Base-by-base conservation (phyloP, 2,797 vertebrate genomes). In the Cebuella pygmaea region DNA sequence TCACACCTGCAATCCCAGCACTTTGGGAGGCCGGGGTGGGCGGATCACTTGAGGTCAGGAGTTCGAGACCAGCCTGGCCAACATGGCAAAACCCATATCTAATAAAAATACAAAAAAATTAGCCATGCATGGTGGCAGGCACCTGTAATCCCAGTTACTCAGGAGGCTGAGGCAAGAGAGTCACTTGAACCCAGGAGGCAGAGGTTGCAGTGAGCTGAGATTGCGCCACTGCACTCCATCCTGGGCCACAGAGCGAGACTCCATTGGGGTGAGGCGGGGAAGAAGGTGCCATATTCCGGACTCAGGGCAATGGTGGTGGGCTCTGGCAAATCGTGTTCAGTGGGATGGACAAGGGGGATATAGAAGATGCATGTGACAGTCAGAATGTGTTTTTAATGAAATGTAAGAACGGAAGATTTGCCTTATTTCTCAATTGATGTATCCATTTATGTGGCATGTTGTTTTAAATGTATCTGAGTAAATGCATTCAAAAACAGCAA, bases 261-360 rank as follows among this genome's bases (percentile, higher is more conserved):
- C 36, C 20, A 24, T 72, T 1, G 8, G 20, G 52, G 52, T 22
- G 52, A 22, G 52, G 20, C 7, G 2, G 52, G 20, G 20, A 22
- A 33, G 48, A 20, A 48, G n/a, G 52, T 1, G n/a, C 46, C 1
- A 11, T 12, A 8, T 12, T 22, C 76, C 48, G 88, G 19, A 50
- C 72, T 2, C 2, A 7, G 55, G 12, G 27, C 15, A 9, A 22
- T 76, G 72, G 36, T 11, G 33, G 36, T 1, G 1, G 46, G n/a
- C 20, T 48, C 41, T 76, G 24, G 59, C 48, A 88, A 48, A 30
- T 0, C 0, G 0, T 0, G 5, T 10, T 4, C 9, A 3, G 11
- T 0, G 9, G 19, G 0, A 0, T 26, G 39, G 92, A 70, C 0
- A 0, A 5, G 0, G 0, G 0, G 3, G 30, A 5, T 2, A 22